Percentiles rank a stretch among this genome's conserved stretches.
phyloP scores from a whole-genome alignment of 2,113 vertebrate species.

The Emydura subglobosa region DNA sequence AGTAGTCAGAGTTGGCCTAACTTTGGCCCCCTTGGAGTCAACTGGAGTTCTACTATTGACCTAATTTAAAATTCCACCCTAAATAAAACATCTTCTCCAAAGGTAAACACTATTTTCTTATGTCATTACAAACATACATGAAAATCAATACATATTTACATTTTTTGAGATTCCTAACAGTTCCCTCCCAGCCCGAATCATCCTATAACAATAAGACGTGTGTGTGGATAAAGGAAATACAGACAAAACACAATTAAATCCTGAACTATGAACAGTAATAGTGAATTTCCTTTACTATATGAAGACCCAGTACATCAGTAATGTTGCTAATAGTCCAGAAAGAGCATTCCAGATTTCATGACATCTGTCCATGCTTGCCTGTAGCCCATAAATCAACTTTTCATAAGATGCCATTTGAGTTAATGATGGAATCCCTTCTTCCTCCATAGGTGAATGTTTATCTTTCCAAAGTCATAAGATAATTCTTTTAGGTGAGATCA shows the following conservation, averaged over 20 bases:
- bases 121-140: neutral
- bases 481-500: constrained; percentile 59
- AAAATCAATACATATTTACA: neutral
- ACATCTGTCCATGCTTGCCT: constrained; percentile 42
- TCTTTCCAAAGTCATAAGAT: constrained; percentile 67
- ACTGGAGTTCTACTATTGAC: neutral
- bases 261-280: neutral
- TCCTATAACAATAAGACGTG: neutral
- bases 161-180: neutral
- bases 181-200: neutral
- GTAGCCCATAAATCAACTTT: constrained; percentile 73
- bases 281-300: neutral
- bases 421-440: constrained; percentile 63
- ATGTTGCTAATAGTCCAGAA: neutral
- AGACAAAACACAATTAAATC: neutral
- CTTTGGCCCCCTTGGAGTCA: neutral
- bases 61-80: neutral
- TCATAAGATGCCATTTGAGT: constrained; percentile 40
- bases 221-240: neutral
- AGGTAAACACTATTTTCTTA: neutral
- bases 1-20: neutral
- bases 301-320: neutral
- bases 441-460: constrained; percentile 49
- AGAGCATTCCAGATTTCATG: neutral
- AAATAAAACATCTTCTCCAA: neutral